A percentile compares a stretch with the other conserved stretches of the same genome.
Conservation (phyloP, 1,140 invertebrate species). For the Musca domestica region DNA sequence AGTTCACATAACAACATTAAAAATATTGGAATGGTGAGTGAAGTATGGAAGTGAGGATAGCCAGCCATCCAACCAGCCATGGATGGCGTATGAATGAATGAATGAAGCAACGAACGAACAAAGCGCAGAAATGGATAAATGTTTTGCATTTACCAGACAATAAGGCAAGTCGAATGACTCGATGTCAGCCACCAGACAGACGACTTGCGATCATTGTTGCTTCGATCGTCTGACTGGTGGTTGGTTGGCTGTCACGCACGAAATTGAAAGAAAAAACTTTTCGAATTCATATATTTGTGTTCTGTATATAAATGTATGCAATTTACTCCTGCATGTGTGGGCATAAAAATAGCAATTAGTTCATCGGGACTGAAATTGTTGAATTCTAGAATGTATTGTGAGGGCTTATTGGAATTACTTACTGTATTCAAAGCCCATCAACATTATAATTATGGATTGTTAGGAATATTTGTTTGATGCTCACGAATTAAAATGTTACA, state of each 20-base stretch:
- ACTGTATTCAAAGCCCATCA: too few relatives aligned
- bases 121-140: too few relatives aligned
- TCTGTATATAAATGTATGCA: conserved; percentile 54
- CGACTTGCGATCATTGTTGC: conserved; percentile 1
- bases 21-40: too few relatives aligned
- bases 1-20: too few relatives aligned
- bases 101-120: background rate
- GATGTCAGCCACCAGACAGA: background rate
- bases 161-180: background rate
- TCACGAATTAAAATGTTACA: too few relatives aligned
- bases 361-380: too few relatives aligned
- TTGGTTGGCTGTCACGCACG: conserved; percentile 28
- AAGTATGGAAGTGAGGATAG: too few relatives aligned
- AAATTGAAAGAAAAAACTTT: conserved; percentile 55
- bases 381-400: too few relatives aligned
- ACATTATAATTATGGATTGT: too few relatives aligned
- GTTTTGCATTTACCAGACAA: background rate
- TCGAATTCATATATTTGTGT: conserved; percentile 50
- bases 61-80: background rate
- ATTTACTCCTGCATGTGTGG: conserved; percentile 27
- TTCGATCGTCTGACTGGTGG: background rate
- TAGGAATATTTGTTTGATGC: too few relatives aligned
- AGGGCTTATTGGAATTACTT: too few relatives aligned
- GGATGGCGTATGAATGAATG: conserved; percentile 26
- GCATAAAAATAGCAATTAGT: too few relatives aligned